Evolutionary conservation across 2,113 vertebrate genomes (phyloP).

Genomic region (Turdus rufiventris): DNA sequence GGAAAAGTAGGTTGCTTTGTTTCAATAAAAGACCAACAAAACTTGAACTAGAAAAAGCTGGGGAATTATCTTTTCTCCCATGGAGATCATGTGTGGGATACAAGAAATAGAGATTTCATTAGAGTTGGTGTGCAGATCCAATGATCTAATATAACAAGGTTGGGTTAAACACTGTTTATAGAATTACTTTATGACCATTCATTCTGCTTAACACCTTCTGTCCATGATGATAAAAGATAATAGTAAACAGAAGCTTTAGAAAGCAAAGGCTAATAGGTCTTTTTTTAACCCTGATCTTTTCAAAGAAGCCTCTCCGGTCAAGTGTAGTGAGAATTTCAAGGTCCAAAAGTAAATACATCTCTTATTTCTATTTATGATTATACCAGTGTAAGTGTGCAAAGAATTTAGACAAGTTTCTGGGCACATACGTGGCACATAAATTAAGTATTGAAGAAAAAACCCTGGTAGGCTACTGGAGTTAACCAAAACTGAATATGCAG

Average conservation of each 20-base stretch:
- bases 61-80: background rate
- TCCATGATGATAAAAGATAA: background rate
- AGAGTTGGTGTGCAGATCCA: background rate
- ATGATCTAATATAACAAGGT: background rate
- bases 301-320: background rate
- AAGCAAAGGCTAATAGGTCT: background rate
- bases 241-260: background rate
- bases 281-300: background rate
- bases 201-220: background rate
- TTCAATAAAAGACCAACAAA: background rate
- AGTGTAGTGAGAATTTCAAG: background rate
- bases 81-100: background rate
- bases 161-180: background rate
- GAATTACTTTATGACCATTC: background rate
- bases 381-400: background rate
- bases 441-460: background rate
- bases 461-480: background rate
- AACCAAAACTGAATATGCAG: background rate
- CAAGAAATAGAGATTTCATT: background rate
- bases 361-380: background rate
- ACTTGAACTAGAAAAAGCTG: background rate
- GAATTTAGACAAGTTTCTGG: background rate
- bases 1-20: background rate
- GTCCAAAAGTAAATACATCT: background rate
- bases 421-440: background rate